A percentile compares a stretch with the other conserved stretches of the same genome.
These are phyloP conservation scores for Thamnaconus septentrionalis DNA, from an alignment of 2,113 vertebrate species.

Conservation along the genomic window DNA sequence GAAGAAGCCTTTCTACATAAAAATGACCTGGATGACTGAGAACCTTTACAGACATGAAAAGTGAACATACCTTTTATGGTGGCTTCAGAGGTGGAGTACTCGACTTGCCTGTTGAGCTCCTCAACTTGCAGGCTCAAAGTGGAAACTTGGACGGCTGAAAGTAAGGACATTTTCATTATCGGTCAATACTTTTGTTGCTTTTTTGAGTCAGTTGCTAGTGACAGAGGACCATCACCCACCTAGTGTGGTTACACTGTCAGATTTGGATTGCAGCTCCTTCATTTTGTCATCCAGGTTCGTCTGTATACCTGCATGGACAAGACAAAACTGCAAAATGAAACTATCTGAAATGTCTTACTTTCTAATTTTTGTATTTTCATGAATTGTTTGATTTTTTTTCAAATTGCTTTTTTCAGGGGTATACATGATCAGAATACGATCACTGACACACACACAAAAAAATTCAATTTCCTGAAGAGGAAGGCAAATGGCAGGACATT, in stretches of 20 bases:
- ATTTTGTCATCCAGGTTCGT: slow-evolving; percentile 32
- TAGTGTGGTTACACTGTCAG: slow-evolving; percentile 30
- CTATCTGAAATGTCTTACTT: no score
- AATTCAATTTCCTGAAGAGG: no score
- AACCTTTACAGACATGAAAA: no score
- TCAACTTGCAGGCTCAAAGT: slow-evolving; percentile 24
- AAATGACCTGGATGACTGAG: no score
- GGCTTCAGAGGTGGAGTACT: slow-evolving; percentile 16
- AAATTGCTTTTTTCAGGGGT: no score
- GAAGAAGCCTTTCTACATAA: no score
- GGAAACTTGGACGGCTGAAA: slow-evolving; percentile 54
- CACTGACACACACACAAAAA: no score
- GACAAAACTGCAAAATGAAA: neutral
- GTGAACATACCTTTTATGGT: slow-evolving; percentile 29
- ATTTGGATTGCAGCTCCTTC: slow-evolving; percentile 20
- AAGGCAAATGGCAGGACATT: no score
- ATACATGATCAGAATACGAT: no score
- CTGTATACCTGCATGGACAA: slow-evolving; percentile 34
- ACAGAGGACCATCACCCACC: slow-evolving; percentile 17
- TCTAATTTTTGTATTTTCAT: no score
- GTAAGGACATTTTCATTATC: neutral
- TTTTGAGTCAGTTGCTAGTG: neutral
- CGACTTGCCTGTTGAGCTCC: slow-evolving; percentile 20
- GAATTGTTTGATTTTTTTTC: no score
- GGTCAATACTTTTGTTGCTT: neutral